phyloP scores from a whole-genome alignment of 2,797 vertebrate genomes.

The Clarias pachynema region DNA sequence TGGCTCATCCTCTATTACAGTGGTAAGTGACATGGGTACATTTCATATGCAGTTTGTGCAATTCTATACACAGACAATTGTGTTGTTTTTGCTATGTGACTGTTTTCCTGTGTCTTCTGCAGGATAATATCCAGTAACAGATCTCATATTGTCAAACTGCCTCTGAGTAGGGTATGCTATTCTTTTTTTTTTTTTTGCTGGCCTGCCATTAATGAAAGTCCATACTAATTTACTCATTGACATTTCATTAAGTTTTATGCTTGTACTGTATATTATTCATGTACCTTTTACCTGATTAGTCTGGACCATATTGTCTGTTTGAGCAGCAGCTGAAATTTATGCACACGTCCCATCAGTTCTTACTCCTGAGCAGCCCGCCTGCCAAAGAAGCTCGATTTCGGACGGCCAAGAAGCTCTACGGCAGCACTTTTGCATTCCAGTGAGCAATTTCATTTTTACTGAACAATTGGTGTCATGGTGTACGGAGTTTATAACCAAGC shows the following conservation, averaged over 20 bases:
- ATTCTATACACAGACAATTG: background rate
- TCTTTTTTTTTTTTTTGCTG: constrained; percentile 13
- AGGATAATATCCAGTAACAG: constrained; percentile 99
- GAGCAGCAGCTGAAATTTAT: constrained; percentile 99
- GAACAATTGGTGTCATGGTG: background rate
- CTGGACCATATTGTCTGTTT: constrained; percentile 52
- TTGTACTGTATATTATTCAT: background rate
- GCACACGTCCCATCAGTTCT: constrained; percentile 99
- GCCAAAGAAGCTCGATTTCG: constrained; percentile 98
- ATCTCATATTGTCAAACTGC: constrained; percentile 98
- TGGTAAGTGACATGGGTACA: constrained; percentile 77
- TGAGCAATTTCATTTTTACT: constrained; percentile 72
- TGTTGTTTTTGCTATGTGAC: constrained; percentile 1
- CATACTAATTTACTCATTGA: background rate
- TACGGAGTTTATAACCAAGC: background rate
- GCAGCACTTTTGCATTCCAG: constrained; percentile 99
- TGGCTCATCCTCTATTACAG: constrained; percentile 94
- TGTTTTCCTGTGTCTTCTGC: constrained; percentile 44
- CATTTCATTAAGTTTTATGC: background rate
- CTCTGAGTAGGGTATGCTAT: constrained; percentile 90
- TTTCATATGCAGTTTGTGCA: background rate
- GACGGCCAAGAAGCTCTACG: constrained; percentile 98
- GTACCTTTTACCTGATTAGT: background rate
- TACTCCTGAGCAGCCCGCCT: constrained; percentile 98
- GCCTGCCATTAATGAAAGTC: constrained; percentile 6